Conservation (phyloP, 2,113 vertebrate species). For the Mustela nigripes region DNA sequence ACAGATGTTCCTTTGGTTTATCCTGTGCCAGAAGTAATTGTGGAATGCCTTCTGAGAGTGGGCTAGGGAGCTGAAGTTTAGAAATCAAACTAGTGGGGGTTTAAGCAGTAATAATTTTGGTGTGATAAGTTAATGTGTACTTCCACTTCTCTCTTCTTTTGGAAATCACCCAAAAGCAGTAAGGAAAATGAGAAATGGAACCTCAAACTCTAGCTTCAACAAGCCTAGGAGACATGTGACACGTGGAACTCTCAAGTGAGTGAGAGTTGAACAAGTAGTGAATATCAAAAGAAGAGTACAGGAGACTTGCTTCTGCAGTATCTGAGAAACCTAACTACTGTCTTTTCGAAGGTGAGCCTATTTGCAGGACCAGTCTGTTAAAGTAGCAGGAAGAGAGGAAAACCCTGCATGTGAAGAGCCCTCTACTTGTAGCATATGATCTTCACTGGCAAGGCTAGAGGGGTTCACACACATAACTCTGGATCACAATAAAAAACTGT, state of each 20-base stretch:
- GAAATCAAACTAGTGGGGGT: background rate
- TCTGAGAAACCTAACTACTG: background rate
- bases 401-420: background rate
- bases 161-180: constrained; percentile 18
- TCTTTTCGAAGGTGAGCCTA: background rate
- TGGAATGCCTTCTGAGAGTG: background rate
- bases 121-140: background rate
- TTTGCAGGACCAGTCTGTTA: background rate
- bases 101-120: background rate
- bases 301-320: background rate
- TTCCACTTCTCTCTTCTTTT: constrained; percentile 14
- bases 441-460: background rate
- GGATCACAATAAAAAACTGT: background rate
- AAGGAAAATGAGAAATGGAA: background rate
- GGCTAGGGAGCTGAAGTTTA: background rate
- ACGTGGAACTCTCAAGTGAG: background rate
- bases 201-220: background rate
- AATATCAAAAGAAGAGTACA: background rate
- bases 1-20: background rate
- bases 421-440: background rate
- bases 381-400: background rate
- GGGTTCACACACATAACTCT: background rate
- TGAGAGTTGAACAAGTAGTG: background rate
- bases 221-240: background rate
- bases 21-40: background rate